phyloP scores from a whole-genome alignment of 2,888 invertebrate species.

The Tipula helvola region DNA sequence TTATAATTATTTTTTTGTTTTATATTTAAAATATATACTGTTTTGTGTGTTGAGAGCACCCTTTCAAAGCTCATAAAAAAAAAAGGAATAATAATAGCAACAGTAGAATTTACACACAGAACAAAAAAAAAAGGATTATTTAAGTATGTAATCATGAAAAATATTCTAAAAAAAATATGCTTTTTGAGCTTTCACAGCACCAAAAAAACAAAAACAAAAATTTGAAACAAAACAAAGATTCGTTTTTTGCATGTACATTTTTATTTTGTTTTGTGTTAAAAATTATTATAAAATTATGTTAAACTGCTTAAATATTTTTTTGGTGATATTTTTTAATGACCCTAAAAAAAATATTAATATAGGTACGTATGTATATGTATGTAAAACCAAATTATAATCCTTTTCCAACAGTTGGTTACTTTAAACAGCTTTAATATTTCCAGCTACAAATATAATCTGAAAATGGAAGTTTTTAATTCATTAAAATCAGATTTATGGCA shows the following conservation, averaged over 20 bases:
- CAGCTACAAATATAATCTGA: not conserved
- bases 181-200: not conserved
- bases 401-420: not conserved
- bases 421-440: not conserved
- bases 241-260: not conserved
- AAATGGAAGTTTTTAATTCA: not conserved
- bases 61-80: not conserved
- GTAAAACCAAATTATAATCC: not conserved
- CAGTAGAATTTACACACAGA: not conserved
- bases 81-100: not conserved
- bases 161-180: not conserved
- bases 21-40: not conserved
- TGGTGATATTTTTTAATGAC: not conserved
- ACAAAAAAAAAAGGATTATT: not conserved
- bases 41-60: not conserved
- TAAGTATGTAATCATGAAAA: slow-evolving; percentile 1
- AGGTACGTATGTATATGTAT: not conserved
- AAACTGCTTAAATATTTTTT: not conserved
- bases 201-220: not conserved
- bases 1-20: not conserved
- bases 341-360: not conserved
- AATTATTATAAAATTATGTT: not conserved
- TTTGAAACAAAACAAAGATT: not conserved
- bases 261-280: not conserved
- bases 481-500: not conserved